Conservation (phyloP, 2,888 invertebrate genomes). For the Parnassius mnemosyne region DNA sequence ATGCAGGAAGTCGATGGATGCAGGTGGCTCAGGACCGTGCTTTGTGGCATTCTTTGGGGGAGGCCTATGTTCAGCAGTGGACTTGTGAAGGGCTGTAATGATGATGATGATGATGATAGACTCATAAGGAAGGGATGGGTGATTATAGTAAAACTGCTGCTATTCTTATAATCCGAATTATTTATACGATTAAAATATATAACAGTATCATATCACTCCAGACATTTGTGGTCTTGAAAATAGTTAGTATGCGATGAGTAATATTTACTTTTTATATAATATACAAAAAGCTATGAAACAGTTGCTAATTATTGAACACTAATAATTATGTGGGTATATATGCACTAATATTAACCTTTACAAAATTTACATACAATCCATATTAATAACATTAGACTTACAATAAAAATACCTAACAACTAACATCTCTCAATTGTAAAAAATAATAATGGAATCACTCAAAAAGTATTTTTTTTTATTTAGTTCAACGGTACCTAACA, state of each 20-base stretch:
- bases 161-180: constrained; percentile 59
- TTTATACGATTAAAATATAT: constrained; percentile 66
- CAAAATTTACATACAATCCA: constrained; percentile 69
- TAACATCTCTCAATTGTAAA: constrained; percentile 50
- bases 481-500: constrained; percentile 35
- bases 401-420: constrained; percentile 41
- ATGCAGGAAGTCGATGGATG: too few relatives aligned
- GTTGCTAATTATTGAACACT: constrained; percentile 20
- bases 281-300: constrained; percentile 50
- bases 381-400: constrained; percentile 41
- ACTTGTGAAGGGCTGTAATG: too few relatives aligned
- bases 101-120: too few relatives aligned
- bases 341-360: constrained; percentile 50
- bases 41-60: too few relatives aligned
- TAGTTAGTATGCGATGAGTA: constrained; percentile 28
- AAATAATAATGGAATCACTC: constrained; percentile 68
- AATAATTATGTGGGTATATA: constrained; percentile 32
- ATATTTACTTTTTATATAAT: constrained; percentile 38
- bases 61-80: too few relatives aligned
- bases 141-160: constrained; percentile 42
- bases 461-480: constrained; percentile 36
- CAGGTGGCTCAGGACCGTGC: too few relatives aligned
- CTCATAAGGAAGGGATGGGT: neutral
- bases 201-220: constrained; percentile 57
- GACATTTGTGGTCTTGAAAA: constrained; percentile 46